Evolutionary conservation across 2,888 invertebrate genomes (phyloP).

Genomic region (Cosmia pyralina): DNA sequence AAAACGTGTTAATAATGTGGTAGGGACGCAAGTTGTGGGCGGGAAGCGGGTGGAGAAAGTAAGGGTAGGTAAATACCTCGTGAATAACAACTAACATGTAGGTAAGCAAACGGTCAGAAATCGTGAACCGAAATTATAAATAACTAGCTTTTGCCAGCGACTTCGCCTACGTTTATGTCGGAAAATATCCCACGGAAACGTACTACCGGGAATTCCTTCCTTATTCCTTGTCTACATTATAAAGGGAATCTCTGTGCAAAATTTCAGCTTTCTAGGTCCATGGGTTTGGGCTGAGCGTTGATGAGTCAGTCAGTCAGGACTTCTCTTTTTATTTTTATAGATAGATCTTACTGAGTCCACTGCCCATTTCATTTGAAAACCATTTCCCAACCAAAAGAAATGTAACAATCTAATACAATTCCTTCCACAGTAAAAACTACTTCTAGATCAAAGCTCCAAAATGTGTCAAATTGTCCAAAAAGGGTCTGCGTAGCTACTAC

Average conservation of each 20-base stretch:
- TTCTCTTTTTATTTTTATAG: too few relatives aligned
- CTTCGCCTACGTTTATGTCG: too few relatives aligned
- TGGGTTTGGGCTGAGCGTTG: too few relatives aligned
- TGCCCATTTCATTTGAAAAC: neutral
- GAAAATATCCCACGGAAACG: too few relatives aligned
- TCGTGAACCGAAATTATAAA: neutral
- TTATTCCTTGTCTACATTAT: too few relatives aligned
- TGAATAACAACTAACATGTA: too few relatives aligned
- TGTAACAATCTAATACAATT: neutral
- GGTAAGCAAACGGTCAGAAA: neutral
- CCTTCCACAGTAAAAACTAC: neutral
- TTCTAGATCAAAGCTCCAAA: neutral
- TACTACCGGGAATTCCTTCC: too few relatives aligned
- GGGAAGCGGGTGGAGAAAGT: conserved; percentile 2
- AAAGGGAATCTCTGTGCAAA: too few relatives aligned
- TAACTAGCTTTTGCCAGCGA: too few relatives aligned
- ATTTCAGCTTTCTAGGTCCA: too few relatives aligned
- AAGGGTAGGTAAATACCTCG: neutral
- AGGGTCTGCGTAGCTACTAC: neutral
- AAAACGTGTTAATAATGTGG: conserved; percentile 81
- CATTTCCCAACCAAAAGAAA: neutral
- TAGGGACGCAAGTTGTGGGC: conserved; percentile 21
- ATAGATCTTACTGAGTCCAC: neutral
- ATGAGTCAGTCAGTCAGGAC: too few relatives aligned
- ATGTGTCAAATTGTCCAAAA: neutral